Percentiles rank a stretch among this genome's conserved stretches.
Conservation (phyloP, 2,888 invertebrate genomes). For the Drosophila hamatofila region DNA sequence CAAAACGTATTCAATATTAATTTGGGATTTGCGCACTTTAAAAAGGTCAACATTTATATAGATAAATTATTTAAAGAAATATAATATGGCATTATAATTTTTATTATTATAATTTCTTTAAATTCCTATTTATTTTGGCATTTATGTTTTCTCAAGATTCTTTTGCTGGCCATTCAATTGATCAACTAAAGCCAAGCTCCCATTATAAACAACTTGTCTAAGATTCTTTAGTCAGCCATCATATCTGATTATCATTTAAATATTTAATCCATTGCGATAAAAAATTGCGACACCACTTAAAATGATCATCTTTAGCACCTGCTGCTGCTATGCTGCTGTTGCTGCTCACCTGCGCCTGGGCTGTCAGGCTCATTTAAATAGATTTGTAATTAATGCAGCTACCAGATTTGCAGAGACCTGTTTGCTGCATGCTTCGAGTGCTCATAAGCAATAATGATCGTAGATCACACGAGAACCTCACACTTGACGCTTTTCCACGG, state of each 20-base stretch:
- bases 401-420: slow-evolving; percentile 38
- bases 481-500: slow-evolving; percentile 74
- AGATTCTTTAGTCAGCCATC: slow-evolving; percentile 13
- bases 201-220: slow-evolving; percentile 19
- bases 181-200: slow-evolving; percentile 8
- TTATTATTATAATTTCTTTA: not conserved
- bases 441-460: slow-evolving; percentile 43
- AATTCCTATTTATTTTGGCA: not conserved
- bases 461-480: slow-evolving; percentile 73
- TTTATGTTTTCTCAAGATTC: not conserved
- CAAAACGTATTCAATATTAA: not conserved
- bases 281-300: slow-evolving; percentile 44
- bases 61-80: not conserved
- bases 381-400: slow-evolving; percentile 68
- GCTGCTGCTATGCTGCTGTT: slow-evolving; percentile 8
- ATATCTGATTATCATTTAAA: slow-evolving; percentile 25
- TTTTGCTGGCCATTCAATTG: not conserved
- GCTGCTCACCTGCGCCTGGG: slow-evolving; percentile 27
- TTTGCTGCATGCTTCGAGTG: slow-evolving; percentile 30
- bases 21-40: not conserved
- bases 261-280: slow-evolving; percentile 16
- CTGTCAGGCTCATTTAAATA: slow-evolving; percentile 66
- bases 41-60: slow-evolving; percentile 2
- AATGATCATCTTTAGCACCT: slow-evolving; percentile 43
- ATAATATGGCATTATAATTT: not conserved